phyloP scores from a whole-genome alignment of 2,888 invertebrate genomes.

The Megaustenia siamemsis region DNA sequence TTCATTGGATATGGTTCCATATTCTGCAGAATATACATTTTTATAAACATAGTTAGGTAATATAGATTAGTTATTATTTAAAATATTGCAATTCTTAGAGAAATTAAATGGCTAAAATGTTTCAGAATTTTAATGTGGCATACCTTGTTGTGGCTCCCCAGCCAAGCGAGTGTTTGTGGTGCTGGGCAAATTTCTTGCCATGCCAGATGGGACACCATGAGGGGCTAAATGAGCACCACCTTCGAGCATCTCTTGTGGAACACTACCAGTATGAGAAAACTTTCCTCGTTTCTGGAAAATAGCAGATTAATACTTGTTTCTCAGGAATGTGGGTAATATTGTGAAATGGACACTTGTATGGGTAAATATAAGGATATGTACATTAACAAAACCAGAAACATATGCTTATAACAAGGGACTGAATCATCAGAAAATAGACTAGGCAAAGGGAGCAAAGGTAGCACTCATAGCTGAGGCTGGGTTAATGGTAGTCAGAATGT shows the following conservation, averaged over 20 bases:
- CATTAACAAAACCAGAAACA: too few relatives aligned
- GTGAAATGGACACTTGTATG: too few relatives aligned
- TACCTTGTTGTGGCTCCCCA: slow-evolving; percentile 59
- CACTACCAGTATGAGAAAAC: slow-evolving; percentile 25
- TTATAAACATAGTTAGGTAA: too few relatives aligned
- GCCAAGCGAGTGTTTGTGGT: slow-evolving; percentile 63
- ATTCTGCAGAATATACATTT: slow-evolving; percentile 47
- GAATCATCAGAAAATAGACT: too few relatives aligned
- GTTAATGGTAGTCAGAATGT: too few relatives aligned
- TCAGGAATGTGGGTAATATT: too few relatives aligned
- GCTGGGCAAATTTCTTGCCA: slow-evolving; percentile 74
- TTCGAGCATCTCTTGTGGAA: slow-evolving; percentile 69
- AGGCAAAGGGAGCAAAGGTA: too few relatives aligned
- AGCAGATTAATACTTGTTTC: too few relatives aligned
- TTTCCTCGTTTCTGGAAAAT: slow-evolving; percentile 20
- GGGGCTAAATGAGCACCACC: slow-evolving; percentile 77
- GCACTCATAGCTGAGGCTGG: too few relatives aligned
- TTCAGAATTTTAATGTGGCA: slow-evolving; percentile 26
- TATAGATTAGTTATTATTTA: too few relatives aligned
- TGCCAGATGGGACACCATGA: slow-evolving; percentile 77
- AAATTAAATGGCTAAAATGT: neutral
- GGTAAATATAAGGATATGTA: too few relatives aligned
- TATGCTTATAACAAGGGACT: too few relatives aligned
- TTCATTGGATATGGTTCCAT: slow-evolving; percentile 57
- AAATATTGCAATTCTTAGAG: neutral